phyloP scores from a whole-genome alignment of 2,797 vertebrate genomes.

The Trematomus bernacchii region DNA sequence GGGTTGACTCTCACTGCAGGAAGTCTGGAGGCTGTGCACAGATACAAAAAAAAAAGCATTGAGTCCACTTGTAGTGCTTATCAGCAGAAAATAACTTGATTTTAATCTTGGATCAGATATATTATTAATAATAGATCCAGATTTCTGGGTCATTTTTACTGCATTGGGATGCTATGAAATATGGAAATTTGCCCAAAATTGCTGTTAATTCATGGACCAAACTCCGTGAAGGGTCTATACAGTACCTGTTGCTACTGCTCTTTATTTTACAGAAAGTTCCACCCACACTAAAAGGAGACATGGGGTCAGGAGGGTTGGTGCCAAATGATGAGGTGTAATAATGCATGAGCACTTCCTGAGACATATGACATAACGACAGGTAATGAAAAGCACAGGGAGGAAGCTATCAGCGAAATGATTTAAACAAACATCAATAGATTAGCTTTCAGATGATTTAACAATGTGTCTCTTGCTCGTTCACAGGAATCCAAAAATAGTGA shows the following conservation, averaged over 20 bases:
- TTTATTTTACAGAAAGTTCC: not conserved
- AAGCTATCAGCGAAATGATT: conserved; percentile 23
- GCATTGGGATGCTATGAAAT: not conserved
- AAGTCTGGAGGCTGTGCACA: conserved; percentile 5
- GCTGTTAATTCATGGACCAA: not conserved
- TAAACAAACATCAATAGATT: conserved; percentile 31
- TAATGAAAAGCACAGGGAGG: conserved; percentile 14
- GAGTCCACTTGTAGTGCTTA: not conserved
- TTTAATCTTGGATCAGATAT: not conserved
- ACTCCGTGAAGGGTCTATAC: not conserved
- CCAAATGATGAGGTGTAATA: conserved; percentile 53
- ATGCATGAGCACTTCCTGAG: conserved; percentile 38
- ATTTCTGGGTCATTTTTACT: not conserved
- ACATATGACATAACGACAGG: conserved; percentile 39
- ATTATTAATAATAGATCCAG: not conserved
- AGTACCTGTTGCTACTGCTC: conserved; percentile 6
- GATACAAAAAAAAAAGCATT: conserved; percentile 3
- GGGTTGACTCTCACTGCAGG: conserved; percentile 10
- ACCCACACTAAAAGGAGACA: conserved; percentile 19
- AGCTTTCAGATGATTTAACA: conserved; percentile 30
- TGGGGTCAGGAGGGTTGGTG: conserved; percentile 40
- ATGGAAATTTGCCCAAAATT: not conserved
- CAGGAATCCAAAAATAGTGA: conserved; percentile 6
- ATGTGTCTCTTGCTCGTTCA: conserved; percentile 14
- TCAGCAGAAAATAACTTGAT: not conserved